Conservation (phyloP, 2,888 invertebrate genomes). For the Pecten maximus region DNA sequence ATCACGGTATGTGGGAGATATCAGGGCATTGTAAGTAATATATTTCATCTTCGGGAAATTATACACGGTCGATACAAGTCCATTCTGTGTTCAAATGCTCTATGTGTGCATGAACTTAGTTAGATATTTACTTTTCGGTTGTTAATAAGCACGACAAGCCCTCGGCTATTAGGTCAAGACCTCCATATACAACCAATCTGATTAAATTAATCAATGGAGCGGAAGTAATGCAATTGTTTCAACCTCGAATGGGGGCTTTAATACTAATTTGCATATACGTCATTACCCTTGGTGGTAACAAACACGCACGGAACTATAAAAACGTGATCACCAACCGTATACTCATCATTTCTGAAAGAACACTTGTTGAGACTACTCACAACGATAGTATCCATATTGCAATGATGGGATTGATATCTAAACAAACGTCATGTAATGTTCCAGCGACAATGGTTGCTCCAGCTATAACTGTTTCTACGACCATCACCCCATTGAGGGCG, state of each 20-base stretch:
- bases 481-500: background rate
- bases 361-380: background rate
- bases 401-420: background rate
- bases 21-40: too few species aligned
- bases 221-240: background rate
- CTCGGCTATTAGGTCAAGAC: background rate
- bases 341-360: background rate
- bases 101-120: too few species aligned
- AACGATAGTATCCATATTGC: background rate
- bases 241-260: background rate
- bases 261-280: background rate
- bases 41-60: too few species aligned
- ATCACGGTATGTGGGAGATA: too few species aligned
- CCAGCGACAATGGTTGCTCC: slow-evolving; percentile 6
- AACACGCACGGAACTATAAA: background rate
- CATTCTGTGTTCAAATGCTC: too few species aligned
- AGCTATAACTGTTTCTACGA: background rate
- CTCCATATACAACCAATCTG: background rate
- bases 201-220: background rate
- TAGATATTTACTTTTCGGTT: too few species aligned
- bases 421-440: background rate
- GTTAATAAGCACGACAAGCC: background rate
- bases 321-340: background rate
- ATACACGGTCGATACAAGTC: too few species aligned
- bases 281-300: background rate